Percentiles rank a stretch among this genome's conserved stretches.
Conservation (phyloP, 2,797 vertebrate genomes). For the Molossus molossus region DNA sequence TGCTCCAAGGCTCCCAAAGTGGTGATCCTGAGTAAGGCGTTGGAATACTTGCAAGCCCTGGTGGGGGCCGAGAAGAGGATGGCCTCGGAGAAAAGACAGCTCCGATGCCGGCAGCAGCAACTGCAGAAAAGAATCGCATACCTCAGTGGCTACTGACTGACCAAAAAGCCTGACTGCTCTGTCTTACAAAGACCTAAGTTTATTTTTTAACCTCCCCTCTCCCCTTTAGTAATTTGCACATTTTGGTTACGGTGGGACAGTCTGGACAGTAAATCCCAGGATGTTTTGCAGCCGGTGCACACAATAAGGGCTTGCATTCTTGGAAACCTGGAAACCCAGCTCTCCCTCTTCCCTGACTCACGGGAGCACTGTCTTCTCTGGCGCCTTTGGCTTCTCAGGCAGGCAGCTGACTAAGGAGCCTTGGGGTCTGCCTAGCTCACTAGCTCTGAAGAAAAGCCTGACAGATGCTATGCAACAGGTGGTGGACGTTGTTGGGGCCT, state of each 20-base stretch:
- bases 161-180: slow-evolving; percentile 63
- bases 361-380: slow-evolving; percentile 67
- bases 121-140: slow-evolving; percentile 94
- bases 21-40: slow-evolving; percentile 96
- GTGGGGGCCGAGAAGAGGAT: slow-evolving; percentile 93
- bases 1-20: slow-evolving; percentile 97
- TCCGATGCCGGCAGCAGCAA: slow-evolving; percentile 93
- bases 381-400: slow-evolving; percentile 70
- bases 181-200: slow-evolving; percentile 63
- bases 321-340: slow-evolving; percentile 70
- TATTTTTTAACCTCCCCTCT: slow-evolving; percentile 71
- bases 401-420: slow-evolving; percentile 72
- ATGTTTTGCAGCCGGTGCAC: slow-evolving; percentile 76
- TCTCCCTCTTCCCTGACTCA: slow-evolving; percentile 72
- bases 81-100: slow-evolving; percentile 94
- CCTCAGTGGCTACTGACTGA: slow-evolving; percentile 93
- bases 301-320: slow-evolving; percentile 82
- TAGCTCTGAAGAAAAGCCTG: slow-evolving; percentile 77
- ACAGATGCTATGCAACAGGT: slow-evolving; percentile 88
- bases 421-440: slow-evolving; percentile 70
- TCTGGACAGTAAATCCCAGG: slow-evolving; percentile 78
- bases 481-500: slow-evolving; percentile 77
- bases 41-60: slow-evolving; percentile 94
- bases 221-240: slow-evolving; percentile 90
- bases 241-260: slow-evolving; percentile 74